A percentile compares a stretch with the other conserved stretches of the same genome.
Evolutionary conservation across 2,797 vertebrate genomes (phyloP).

Genomic region (Hipposideros larvatus): DNA sequence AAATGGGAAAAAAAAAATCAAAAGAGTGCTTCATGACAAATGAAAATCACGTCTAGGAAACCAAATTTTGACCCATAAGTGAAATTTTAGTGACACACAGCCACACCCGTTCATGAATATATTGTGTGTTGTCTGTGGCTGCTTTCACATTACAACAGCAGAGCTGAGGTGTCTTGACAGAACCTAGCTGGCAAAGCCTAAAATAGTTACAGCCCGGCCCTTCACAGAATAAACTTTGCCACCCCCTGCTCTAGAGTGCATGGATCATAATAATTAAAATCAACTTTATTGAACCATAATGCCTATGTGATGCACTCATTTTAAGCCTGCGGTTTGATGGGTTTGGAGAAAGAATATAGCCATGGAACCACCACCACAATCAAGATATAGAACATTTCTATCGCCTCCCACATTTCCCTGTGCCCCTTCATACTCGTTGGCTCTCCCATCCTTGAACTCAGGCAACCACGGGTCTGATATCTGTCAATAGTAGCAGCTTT

Average conservation of each 20-base stretch:
- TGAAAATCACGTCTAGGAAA: neutral
- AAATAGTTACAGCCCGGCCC: neutral
- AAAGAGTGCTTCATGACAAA: neutral
- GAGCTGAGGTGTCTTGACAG: neutral
- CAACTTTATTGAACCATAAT: neutral
- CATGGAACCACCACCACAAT: neutral
- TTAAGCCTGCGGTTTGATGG: neutral
- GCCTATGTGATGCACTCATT: neutral
- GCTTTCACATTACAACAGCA: neutral
- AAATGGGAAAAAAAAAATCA: neutral
- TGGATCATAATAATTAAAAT: neutral
- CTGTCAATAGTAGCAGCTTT: constrained; percentile 12
- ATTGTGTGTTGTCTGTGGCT: neutral
- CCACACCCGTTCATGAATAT: neutral
- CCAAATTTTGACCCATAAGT: neutral
- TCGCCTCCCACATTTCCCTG: neutral
- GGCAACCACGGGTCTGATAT: neutral
- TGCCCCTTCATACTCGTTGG: neutral
- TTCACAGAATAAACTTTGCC: neutral
- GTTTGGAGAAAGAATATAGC: neutral
- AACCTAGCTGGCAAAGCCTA: neutral
- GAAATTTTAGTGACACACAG: neutral
- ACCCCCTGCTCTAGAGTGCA: neutral
- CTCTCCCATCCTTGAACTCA: neutral
- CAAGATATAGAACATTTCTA: neutral